phyloP scores from a whole-genome alignment of 2,797 vertebrate species.

The Cyclopterus lumpus region DNA sequence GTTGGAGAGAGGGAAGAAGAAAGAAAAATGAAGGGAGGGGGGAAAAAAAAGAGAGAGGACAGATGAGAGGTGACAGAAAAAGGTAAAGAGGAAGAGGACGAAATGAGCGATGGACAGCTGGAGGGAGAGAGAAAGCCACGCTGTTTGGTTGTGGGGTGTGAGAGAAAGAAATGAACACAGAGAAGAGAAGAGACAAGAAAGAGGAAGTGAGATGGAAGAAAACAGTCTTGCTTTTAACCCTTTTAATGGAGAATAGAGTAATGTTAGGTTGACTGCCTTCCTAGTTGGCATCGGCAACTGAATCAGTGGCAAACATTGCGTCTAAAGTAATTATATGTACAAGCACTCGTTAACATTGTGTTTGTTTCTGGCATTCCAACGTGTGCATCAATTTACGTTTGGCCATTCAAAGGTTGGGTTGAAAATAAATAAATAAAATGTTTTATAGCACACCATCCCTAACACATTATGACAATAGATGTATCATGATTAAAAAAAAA shows the following conservation, averaged over 20 bases:
- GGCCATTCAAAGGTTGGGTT: background rate
- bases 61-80: slow-evolving; percentile 58
- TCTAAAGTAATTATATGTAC: background rate
- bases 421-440: background rate
- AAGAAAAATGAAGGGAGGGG: slow-evolving; percentile 32
- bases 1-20: background rate
- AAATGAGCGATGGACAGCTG: slow-evolving; percentile 41
- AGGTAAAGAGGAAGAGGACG: slow-evolving; percentile 52
- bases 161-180: slow-evolving; percentile 36
- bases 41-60: slow-evolving; percentile 25
- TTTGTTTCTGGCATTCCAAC: slow-evolving; percentile 7
- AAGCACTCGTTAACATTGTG: background rate
- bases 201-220: slow-evolving; percentile 33
- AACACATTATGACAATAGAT: slow-evolving; percentile 1
- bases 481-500: background rate
- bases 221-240: slow-evolving; percentile 41
- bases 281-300: slow-evolving; percentile 24
- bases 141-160: slow-evolving; percentile 42
- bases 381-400: background rate
- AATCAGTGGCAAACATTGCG: background rate
- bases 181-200: slow-evolving; percentile 21
- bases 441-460: background rate
- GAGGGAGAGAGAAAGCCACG: slow-evolving; percentile 47
- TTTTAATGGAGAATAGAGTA: slow-evolving; percentile 35
- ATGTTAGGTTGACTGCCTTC: slow-evolving; percentile 23